Evolutionary conservation across 2,113 vertebrate genomes (phyloP), one percentile per base, ranked within the genome.

Genomic region (Pheucticus melanocephalus): DNA sequence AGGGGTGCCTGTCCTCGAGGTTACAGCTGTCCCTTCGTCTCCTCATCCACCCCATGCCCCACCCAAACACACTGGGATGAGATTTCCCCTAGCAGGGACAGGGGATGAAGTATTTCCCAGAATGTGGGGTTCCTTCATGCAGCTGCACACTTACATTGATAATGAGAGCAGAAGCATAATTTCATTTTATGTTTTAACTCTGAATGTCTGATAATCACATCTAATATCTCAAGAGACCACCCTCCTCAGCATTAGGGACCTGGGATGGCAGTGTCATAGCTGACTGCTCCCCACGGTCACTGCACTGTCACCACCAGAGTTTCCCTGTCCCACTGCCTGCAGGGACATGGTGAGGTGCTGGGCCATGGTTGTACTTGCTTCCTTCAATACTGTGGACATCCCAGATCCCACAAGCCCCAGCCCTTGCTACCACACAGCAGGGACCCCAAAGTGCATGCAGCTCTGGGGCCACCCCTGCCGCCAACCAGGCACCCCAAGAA

Each of bases 401-500:
- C 22, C 31, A 60, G 39, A 47, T 11, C 56, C 33, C 24, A 42
- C 11, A 47, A 68, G 6, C 20, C 31, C 22, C 81, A 78, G 31
- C 17, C 39, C 27, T 68, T 90, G 28, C 25, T 35, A 54, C 33
- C 25, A 19, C 11, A 42, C 0, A 2, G 51, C 30, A 83, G 18
- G 25, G 40, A 56, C 18, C n/a, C 57, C 47, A 39, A 54, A 90
- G 54, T 9, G 39, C 25, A 33, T 11, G 3, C 42, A 66, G 9
- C 11, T 24, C 6, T 23, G 28, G 15, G 35, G 22, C 28, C 45
- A 84, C 3, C 6, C 40, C n/a, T 69, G 72, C 19, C 6, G 6
- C 64, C 17, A 2, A 22, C 15, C 0, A 0, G 30, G 56, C 28
- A 57, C 20, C 42, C 37, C 2, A 0, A 48, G 10, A 45, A 48